A percentile compares a stretch with the other conserved stretches of the same genome.
These are phyloP conservation scores for Andrena hattorfiana DNA, from an alignment of 2,888 invertebrate genomes.

Conservation along the genomic window DNA sequence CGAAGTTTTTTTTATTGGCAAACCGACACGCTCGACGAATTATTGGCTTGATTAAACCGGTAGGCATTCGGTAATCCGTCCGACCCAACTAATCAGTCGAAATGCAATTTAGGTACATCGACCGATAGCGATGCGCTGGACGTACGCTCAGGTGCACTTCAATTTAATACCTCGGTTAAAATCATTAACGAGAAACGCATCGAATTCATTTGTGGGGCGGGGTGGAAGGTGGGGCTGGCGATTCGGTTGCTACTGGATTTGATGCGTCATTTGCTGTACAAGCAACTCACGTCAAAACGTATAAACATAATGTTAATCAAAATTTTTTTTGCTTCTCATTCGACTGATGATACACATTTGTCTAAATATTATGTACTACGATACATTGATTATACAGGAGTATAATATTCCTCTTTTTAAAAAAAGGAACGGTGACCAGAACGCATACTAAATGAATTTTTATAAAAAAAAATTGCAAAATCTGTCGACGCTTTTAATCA, in stretches of 20 bases:
- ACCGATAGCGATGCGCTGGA: conserved; percentile 79
- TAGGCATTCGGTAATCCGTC: conserved; percentile 82
- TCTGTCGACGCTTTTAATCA: too few relatives aligned
- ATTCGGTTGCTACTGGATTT: conserved; percentile 41
- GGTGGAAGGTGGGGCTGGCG: neutral
- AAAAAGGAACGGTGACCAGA: too few relatives aligned
- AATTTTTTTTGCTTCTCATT: neutral
- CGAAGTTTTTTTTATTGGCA: conserved; percentile 35
- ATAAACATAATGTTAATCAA: neutral
- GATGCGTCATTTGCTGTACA: conserved; percentile 39
- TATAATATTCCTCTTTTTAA: too few relatives aligned
- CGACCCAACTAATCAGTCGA: conserved; percentile 82
- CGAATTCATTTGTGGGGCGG: conserved; percentile 74
- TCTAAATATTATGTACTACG: too few relatives aligned
- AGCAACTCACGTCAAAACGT: neutral
- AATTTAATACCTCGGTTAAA: conserved; percentile 81
- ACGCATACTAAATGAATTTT: too few relatives aligned
- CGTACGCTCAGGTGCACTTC: conserved; percentile 79
- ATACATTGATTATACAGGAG: too few relatives aligned
- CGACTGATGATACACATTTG: neutral
- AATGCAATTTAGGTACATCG: conserved; percentile 83
- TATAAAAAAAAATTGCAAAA: too few relatives aligned
- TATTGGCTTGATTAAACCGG: conserved; percentile 82
- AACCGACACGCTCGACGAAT: conserved; percentile 73
- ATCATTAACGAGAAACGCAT: conserved; percentile 82